phyloP scores from a whole-genome alignment of 2,888 invertebrate species.

The Hydraecia micacea region DNA sequence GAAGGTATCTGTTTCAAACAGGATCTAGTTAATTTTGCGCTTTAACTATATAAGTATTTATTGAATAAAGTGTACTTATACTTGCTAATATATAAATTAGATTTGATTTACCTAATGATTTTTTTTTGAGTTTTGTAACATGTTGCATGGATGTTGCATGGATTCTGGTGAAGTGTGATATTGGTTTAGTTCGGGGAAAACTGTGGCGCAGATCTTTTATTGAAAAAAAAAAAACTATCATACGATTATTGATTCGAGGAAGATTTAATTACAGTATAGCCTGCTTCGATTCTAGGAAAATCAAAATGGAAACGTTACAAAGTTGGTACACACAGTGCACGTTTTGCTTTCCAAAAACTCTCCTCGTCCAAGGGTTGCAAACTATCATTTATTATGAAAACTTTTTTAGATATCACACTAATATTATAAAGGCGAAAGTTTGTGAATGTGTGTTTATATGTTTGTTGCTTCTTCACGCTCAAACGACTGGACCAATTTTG shows the following conservation, averaged over 20 bases:
- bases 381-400: neutral
- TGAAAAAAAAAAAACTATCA: neutral
- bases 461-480: too few relatives aligned
- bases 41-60: constrained; percentile 58
- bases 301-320: neutral
- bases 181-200: neutral
- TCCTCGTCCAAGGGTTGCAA: neutral
- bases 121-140: constrained; percentile 14
- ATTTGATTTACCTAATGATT: constrained; percentile 30
- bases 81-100: constrained; percentile 49
- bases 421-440: too few relatives aligned
- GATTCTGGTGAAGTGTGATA: neutral
- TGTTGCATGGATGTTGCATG: neutral
- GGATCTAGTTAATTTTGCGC: constrained; percentile 64
- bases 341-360: neutral
- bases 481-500: too few relatives aligned
- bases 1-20: constrained; percentile 65
- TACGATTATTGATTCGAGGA: neutral
- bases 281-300: neutral
- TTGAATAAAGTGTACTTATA: constrained; percentile 51
- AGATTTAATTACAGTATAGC: neutral
- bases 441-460: too few relatives aligned
- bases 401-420: neutral
- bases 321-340: neutral
- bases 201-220: neutral